Conservation (phyloP, 2,888 invertebrate species). For the Nemoura dubitans region DNA sequence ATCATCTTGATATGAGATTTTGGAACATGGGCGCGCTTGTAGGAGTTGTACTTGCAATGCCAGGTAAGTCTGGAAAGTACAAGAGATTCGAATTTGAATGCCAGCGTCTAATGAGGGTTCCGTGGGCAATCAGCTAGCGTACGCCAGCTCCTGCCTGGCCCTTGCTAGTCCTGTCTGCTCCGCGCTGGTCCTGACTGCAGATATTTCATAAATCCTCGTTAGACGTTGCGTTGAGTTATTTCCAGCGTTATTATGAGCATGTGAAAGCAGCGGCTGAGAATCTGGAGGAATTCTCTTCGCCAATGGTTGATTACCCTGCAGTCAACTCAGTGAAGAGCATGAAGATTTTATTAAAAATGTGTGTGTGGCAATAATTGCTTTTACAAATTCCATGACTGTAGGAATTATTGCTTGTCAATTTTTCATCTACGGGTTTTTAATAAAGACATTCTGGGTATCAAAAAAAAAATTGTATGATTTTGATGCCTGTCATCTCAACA, state of each 20-base stretch:
- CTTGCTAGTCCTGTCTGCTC: neutral
- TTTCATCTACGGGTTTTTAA: neutral
- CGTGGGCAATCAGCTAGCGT: neutral
- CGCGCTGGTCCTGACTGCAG: neutral
- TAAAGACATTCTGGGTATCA: neutral
- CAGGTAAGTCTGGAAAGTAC: neutral
- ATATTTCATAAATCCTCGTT: constrained; percentile 7
- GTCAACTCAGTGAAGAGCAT: neutral
- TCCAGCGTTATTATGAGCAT: neutral
- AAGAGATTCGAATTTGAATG: neutral
- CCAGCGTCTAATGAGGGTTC: neutral
- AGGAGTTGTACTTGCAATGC: neutral
- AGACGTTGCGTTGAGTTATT: neutral
- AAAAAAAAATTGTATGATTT: neutral
- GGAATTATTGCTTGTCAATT: neutral
- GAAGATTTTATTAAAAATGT: neutral
- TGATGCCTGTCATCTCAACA: neutral
- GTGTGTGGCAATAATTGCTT: too few species aligned
- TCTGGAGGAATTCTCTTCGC: neutral
- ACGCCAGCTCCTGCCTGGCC: neutral
- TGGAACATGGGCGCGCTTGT: neutral
- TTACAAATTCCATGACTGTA: too few species aligned
- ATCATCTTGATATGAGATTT: neutral
- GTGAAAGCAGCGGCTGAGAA: neutral
- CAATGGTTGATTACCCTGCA: neutral